phyloP scores from a whole-genome alignment of 2,888 invertebrate species.

The Acleris laterana region DNA sequence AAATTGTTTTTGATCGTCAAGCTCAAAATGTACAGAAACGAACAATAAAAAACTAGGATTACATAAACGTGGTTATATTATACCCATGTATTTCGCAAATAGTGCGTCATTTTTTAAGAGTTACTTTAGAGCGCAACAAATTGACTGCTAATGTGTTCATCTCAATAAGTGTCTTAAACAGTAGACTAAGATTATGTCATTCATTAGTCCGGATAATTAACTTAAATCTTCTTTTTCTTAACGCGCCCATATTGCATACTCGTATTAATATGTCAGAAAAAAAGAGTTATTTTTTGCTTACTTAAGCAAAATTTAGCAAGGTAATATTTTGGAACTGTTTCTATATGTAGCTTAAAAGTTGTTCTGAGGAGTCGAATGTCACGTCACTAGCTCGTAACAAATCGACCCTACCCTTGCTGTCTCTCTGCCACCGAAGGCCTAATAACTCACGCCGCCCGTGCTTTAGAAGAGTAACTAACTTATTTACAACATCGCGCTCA shows the following conservation, averaged over 20 bases:
- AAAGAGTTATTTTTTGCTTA: not conserved
- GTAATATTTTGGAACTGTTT: not conserved
- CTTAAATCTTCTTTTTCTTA: not conserved
- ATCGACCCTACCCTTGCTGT: slow-evolving; percentile 1
- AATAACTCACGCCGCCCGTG: not conserved
- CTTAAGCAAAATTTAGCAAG: not conserved
- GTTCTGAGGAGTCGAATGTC: slow-evolving; percentile 3
- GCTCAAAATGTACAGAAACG: no score
- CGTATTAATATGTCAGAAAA: no score
- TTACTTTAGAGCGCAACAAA: slow-evolving; percentile 6
- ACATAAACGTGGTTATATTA: no score
- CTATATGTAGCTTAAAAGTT: not conserved
- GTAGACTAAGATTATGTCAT: not conserved
- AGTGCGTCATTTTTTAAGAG: slow-evolving; percentile 11
- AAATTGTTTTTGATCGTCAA: not conserved
- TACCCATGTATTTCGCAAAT: slow-evolving; percentile 22
- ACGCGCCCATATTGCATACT: not conserved
- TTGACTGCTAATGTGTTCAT: slow-evolving; percentile 6
- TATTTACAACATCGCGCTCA: not conserved
- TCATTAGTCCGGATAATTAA: slow-evolving; percentile 1
- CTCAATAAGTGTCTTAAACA: slow-evolving; percentile 3
- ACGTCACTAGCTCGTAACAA: not conserved
- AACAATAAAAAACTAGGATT: no score
- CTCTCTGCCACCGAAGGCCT: not conserved
- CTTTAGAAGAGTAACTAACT: not conserved